Evolutionary conservation across 2,797 vertebrate species (phyloP), one percentile per base, ranked within the genome.

Genomic region (Crenuchus spilurus): DNA sequence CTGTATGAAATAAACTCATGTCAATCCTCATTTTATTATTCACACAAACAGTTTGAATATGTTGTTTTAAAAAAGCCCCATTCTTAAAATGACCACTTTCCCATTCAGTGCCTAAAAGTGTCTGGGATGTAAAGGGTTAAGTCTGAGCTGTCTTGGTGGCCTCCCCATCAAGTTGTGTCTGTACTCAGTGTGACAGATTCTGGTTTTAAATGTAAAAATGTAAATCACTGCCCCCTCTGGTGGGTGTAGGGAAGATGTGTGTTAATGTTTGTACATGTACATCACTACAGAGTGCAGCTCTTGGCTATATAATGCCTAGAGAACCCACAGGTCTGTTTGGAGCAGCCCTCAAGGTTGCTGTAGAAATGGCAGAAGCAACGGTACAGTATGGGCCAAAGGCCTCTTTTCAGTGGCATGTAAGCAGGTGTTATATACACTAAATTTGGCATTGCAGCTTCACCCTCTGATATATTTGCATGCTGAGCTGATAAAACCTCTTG

Each of bases 91-190:
- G 16, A 4, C 39, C 67, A 16, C 16, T 49, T 70, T 60, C 14
- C 3, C 24, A 2, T 52, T 64, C 10, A 64, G 5, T 20, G 11
- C 14, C 11, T 79, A 80, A 80, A 79, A 66, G 67, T 24, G 28
- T 57, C 67, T 51, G 14, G 84, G 28, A 80, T 39, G 4, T 80
- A 82, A 90, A 90, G 85, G 83, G 87, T 92, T 91, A 90, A 87
- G 75, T 22, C 13, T 67, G 11, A n/a, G 39, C 42, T 18, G 68
- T 41, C 20, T 4, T 39, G 16, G 13, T 26, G 44, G 52, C 60
- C 69, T 66, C 14, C n/a, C 18, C 48, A 1, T 49, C 49, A 42
- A 71, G 30, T 14, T 2, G 52, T 54, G 44, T 84, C 26, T 76
- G 84, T 86, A 87, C 30, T 69, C 26, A 57, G 18, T 54, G 20